Conservation (phyloP, 2,888 invertebrate genomes). For the Danaus chrysippus region DNA sequence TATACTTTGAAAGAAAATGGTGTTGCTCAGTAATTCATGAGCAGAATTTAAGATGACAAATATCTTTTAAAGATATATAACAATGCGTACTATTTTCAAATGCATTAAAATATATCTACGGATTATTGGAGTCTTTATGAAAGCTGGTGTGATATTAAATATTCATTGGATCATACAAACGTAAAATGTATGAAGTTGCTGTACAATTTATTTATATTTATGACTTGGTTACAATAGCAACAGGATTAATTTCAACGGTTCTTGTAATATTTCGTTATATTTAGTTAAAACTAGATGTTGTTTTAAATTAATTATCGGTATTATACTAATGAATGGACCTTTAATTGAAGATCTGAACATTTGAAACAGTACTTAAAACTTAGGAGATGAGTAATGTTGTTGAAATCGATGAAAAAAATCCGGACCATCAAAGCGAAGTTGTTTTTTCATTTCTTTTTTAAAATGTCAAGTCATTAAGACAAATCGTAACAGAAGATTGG, state of each 20-base stretch:
- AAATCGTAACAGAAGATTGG: conserved; percentile 23
- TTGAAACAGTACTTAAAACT: conserved; percentile 2
- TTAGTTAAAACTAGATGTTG: too few relatives aligned
- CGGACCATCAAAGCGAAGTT: conserved; percentile 8
- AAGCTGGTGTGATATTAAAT: conserved; percentile 3
- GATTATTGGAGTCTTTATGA: background rate
- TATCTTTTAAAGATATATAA: too few relatives aligned
- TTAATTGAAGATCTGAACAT: background rate
- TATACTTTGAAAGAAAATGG: too few relatives aligned
- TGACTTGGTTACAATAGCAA: background rate
- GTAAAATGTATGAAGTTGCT: background rate
- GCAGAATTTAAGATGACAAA: too few relatives aligned
- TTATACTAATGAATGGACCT: too few relatives aligned
- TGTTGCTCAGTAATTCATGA: too few relatives aligned
- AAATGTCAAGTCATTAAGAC: conserved; percentile 30
- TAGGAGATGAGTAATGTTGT: background rate
- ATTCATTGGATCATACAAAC: background rate
- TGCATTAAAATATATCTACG: background rate
- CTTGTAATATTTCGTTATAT: too few relatives aligned
- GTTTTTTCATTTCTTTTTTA: conserved; percentile 19
- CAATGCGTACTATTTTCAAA: background rate
- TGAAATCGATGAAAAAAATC: background rate
- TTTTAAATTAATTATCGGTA: too few relatives aligned
- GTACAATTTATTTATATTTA: background rate
- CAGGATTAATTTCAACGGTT: too few relatives aligned